These are phyloP conservation scores for Drosophila fulvimacula DNA, from an alignment of 2,888 invertebrate species.

Conservation along the genomic window DNA sequence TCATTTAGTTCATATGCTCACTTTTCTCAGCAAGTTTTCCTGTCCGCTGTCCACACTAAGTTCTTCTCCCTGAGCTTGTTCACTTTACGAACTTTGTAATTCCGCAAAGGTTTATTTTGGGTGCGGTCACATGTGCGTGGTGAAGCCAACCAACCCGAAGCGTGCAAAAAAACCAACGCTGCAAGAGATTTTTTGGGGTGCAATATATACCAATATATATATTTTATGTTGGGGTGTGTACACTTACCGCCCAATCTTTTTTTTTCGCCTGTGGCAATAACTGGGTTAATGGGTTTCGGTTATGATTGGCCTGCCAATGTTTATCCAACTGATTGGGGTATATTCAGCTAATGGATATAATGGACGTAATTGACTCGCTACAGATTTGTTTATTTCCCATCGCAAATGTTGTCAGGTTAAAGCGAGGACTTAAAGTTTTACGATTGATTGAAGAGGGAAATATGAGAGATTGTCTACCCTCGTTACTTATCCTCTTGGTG, in stretches of 20 bases:
- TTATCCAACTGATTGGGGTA: conserved; percentile 46
- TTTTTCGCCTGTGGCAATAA: conserved; percentile 38
- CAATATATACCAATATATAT: conserved; percentile 7
- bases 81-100: conserved; percentile 26
- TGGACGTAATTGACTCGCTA: conserved; percentile 43
- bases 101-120: conserved; percentile 34
- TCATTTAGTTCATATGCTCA: conserved; percentile 30
- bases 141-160: conserved; percentile 14
- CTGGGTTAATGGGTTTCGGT: conserved; percentile 68
- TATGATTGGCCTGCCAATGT: conserved; percentile 61
- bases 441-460: not conserved
- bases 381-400: conserved; percentile 40
- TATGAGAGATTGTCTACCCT: not conserved
- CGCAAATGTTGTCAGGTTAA: conserved; percentile 17
- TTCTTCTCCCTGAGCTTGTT: conserved; percentile 16
- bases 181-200: conserved; percentile 46
- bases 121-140: conserved; percentile 55
- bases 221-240: conserved; percentile 14
- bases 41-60: conserved; percentile 29
- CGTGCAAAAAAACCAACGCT: conserved; percentile 26
- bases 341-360: conserved; percentile 47
- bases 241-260: conserved; percentile 2
- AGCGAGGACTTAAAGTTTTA: not conserved
- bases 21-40: conserved; percentile 27
- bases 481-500: not conserved